Percentiles rank a stretch among this genome's conserved stretches.
phyloP scores from a whole-genome alignment of 2,888 invertebrate genomes.

The Crocallis elinguaria region DNA sequence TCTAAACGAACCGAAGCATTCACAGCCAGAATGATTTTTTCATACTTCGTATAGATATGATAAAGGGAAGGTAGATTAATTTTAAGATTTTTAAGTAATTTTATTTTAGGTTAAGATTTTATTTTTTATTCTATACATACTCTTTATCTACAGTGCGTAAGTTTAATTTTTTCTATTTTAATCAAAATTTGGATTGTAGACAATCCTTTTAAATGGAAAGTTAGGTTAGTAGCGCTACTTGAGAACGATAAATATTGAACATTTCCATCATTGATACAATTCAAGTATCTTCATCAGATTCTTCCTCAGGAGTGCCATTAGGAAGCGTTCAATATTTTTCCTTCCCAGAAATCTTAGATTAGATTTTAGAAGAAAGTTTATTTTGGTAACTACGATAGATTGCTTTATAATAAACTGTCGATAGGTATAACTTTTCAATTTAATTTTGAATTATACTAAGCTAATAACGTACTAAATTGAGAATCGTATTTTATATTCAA shows the following conservation, averaged over 20 bases:
- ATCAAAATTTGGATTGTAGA: constrained; percentile 63
- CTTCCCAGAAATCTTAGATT: constrained; percentile 71
- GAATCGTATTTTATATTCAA: constrained; percentile 51
- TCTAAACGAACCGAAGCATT: constrained; percentile 75
- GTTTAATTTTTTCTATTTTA: constrained; percentile 78
- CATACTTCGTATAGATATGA: constrained; percentile 80
- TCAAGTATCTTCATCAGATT: constrained; percentile 23
- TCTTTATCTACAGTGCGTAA: constrained; percentile 82
- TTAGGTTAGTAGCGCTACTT: constrained; percentile 72
- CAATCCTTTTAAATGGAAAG: constrained; percentile 75
- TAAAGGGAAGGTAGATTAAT: constrained; percentile 69
- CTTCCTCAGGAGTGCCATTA: constrained; percentile 15
- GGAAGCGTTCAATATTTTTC: constrained; percentile 36
- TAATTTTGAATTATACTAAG: constrained; percentile 76
- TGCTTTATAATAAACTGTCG: constrained; percentile 65
- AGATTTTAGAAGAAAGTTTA: constrained; percentile 80
- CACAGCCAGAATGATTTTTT: constrained; percentile 84
- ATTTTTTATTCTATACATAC: constrained; percentile 71
- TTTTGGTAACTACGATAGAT: constrained; percentile 75
- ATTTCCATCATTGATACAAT: constrained; percentile 8
- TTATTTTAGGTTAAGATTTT: constrained; percentile 68
- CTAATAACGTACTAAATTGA: constrained; percentile 75
- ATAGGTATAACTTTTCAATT: constrained; percentile 69
- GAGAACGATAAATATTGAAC: constrained; percentile 50
- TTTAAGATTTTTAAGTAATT: constrained; percentile 61